phyloP scores from a whole-genome alignment of 2,888 invertebrate species.

The Thera britannica region DNA sequence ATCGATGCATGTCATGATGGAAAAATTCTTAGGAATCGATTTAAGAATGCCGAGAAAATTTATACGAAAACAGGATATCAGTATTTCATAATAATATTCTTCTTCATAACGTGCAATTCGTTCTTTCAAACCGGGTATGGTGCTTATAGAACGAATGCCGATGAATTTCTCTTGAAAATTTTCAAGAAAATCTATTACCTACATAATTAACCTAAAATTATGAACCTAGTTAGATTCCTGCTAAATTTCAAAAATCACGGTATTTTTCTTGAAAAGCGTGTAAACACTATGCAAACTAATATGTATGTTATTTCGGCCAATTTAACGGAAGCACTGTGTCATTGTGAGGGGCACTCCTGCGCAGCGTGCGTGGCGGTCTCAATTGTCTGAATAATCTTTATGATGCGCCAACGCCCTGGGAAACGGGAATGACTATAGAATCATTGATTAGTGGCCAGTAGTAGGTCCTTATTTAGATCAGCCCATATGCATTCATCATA shows the following conservation, averaged over 20 bases:
- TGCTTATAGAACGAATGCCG: too few species aligned
- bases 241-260: too few species aligned
- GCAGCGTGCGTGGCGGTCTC: constrained; percentile 76
- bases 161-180: too few species aligned
- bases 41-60: neutral
- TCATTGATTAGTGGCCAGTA: constrained; percentile 5
- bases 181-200: too few species aligned
- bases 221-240: too few species aligned
- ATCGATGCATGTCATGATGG: neutral
- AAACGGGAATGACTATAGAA: constrained; percentile 46
- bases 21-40: neutral
- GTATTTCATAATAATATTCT: neutral
- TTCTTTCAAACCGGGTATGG: too few species aligned
- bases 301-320: constrained; percentile 36
- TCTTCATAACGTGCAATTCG: too few species aligned
- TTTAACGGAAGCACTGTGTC: constrained; percentile 62
- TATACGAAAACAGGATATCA: neutral
- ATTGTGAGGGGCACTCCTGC: constrained; percentile 78
- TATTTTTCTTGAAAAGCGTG: too few species aligned
- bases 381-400: constrained; percentile 84
- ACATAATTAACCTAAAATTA: too few species aligned
- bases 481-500: neutral
- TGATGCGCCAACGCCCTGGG: constrained; percentile 72
- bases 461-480: neutral
- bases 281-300: too few species aligned